Evolutionary conservation across 2,888 invertebrate genomes (phyloP), one percentile per base, ranked within the genome.

Genomic region (Phyto melanocephala): DNA sequence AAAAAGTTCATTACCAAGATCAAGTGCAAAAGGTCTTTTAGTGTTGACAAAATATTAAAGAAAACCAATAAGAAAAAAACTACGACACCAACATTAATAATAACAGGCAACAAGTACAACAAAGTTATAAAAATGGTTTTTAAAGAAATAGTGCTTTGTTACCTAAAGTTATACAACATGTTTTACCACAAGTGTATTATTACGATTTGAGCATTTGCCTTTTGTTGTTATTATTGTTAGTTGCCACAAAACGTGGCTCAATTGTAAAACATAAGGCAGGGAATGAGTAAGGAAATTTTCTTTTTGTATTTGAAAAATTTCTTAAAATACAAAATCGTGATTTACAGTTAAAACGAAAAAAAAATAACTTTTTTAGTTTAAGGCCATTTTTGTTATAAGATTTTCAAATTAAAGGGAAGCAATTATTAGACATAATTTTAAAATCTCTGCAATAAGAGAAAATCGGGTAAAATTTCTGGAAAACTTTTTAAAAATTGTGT

Each of bases 1-100:
- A 63, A 67, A 83, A 83, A 71, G 83, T 84, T 84, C 84, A 84
- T 81, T 84, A 84, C 83, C 83, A 83, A 84, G 84, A 83, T 84
- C 84, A 84, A 84, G 84, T 84, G 84, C 84, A 84, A 76, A 82
- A 82, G 82, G 82, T 82, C 79, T 75, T 65, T 40, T 54, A 76
- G 52, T 62, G 79, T 71, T 82, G 75, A 79, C 82, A 79, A 28
- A 28, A 71, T 65, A 71, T 54, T 24, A n/a, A n/a, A 68, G 28
- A 50, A 65, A 67, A 52, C 24, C 52, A 45, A 45, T 33, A 40
- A 22, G 45, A n/a, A 45, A 52, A 7, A 28, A 71, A 8, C 5
- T 40, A 15, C 2, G 54, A n/a, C 65, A 65, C n/a, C 65, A 56
- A 28, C 28, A 28, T 5, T 28, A 37, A 37, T 7, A 13, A 13